Evolutionary conservation across 2,113 vertebrate species (phyloP), one percentile per base, ranked within the genome.

Genomic region (Embiotoca jacksoni): DNA sequence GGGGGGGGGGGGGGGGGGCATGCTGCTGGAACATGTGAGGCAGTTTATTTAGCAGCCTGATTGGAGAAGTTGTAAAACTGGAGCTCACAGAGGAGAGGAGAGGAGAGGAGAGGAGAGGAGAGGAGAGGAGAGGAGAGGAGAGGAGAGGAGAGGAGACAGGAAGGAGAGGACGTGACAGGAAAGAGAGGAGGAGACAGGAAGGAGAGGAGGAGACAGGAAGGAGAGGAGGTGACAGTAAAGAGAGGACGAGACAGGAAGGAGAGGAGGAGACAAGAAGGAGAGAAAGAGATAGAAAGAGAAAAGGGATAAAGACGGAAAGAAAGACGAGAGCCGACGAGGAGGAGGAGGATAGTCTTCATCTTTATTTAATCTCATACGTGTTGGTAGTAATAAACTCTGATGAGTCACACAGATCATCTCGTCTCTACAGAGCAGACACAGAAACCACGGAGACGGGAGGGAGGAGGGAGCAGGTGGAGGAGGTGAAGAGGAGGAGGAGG

Each of bases 321-420:
- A 8, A 55, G 47, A 36, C 7, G 31, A 30, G 60, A 37, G 15
- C 65, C 23, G 50, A 69, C 14, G 39, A 54, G 0, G 23, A 13
- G 2, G 67, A 67, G 14, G 60, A 67, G 30, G 46, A 83, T 15
- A 6, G 33, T 67, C 57, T 39, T 78, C 55, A 46, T 73, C 7
- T 57, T 78, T 31, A 47, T 70, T 81, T 76, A 81, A 86, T 82
- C 76, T 59, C 41, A 47, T 46, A 65, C 70, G 61, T 75, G 53
- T 67, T 79, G 8, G 35, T 60, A 31, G 72, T 56, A 15, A 75
- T 73, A 50, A 67, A 70, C 11, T 52, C 50, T 39, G 78, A 62
- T 82, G 83, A 86, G 75, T 83, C 50, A 73, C 55, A 54, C 39
- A 65, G 82, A 86, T 88, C 72, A 85, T 87, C 76, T 63, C 0